These are phyloP conservation scores for Delphinus delphis DNA, from an alignment of 2,113 vertebrate species.

Conservation along the genomic window DNA sequence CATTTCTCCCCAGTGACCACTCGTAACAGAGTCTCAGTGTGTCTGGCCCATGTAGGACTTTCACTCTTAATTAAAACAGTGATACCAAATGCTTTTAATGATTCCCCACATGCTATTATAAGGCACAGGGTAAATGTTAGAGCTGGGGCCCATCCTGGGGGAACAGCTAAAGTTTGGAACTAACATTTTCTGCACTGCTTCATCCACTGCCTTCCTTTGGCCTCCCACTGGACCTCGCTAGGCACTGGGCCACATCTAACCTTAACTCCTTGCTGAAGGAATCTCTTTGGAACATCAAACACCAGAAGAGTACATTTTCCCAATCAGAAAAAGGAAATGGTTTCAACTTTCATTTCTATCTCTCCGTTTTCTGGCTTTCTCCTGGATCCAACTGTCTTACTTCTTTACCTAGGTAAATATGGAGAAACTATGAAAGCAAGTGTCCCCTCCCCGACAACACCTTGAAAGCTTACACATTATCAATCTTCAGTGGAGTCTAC, in stretches of 20 bases:
- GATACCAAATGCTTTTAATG: slow-evolving; percentile 61
- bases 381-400: neutral
- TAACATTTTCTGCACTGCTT: slow-evolving; percentile 55
- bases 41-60: slow-evolving; percentile 47
- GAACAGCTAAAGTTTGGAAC: slow-evolving; percentile 48
- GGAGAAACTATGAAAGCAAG: neutral
- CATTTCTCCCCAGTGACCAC: slow-evolving; percentile 52
- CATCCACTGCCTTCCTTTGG: neutral
- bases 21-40: neutral
- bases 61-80: slow-evolving; percentile 73
- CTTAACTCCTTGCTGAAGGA: slow-evolving; percentile 63
- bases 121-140: slow-evolving; percentile 47
- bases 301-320: neutral
- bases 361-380: neutral
- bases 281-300: slow-evolving; percentile 20
- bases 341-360: neutral
- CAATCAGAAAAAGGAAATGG: neutral
- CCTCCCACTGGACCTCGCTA: neutral
- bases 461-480: neutral
- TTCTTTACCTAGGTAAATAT: neutral
- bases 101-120: slow-evolving; percentile 61
- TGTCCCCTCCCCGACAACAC: neutral
- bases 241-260: slow-evolving; percentile 40
- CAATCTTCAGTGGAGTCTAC: neutral
- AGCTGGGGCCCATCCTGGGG: slow-evolving; percentile 22